These are phyloP conservation scores for Erpetoichthys calabaricus DNA, from an alignment of 2,797 vertebrate genomes.

Conservation along the genomic window DNA sequence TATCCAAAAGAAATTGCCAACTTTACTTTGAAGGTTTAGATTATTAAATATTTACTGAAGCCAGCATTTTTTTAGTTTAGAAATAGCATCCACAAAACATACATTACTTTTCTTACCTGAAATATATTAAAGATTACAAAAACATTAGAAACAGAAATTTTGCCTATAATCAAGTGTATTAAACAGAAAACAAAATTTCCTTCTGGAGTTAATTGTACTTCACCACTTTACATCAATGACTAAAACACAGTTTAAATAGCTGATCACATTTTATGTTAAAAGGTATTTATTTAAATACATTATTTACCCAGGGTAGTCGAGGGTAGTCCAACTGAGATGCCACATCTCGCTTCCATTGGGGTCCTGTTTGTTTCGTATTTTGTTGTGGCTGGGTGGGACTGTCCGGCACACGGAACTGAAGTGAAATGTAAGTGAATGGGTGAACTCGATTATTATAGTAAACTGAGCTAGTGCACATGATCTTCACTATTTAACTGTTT, in stretches of 20 bases:
- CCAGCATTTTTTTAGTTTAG: neutral
- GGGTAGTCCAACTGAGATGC: constrained; percentile 18
- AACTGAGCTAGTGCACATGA: too few species aligned
- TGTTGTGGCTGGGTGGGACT: constrained; percentile 37
- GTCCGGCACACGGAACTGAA: constrained; percentile 53
- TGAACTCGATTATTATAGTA: too few species aligned
- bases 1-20: too few species aligned
- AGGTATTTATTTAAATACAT: constrained; percentile 12
- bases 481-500: too few species aligned
- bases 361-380: constrained; percentile 30
- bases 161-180: too few species aligned
- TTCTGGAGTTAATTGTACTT: too few species aligned
- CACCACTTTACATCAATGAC: too few species aligned
- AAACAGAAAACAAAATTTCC: too few species aligned
- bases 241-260: constrained; percentile 5
- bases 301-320: constrained; percentile 28
- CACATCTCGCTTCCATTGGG: constrained; percentile 46
- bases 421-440: constrained; percentile 11
- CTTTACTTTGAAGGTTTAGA: too few species aligned
- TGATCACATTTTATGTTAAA: constrained; percentile 9
- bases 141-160: too few species aligned
- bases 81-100: neutral
- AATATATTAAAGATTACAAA: too few species aligned
- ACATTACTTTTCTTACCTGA: neutral
- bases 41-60: neutral